Percentiles rank a stretch among this genome's conserved stretches.
Conservation (phyloP, 2,113 vertebrate species). For the Rhinichthys klamathensis region DNA sequence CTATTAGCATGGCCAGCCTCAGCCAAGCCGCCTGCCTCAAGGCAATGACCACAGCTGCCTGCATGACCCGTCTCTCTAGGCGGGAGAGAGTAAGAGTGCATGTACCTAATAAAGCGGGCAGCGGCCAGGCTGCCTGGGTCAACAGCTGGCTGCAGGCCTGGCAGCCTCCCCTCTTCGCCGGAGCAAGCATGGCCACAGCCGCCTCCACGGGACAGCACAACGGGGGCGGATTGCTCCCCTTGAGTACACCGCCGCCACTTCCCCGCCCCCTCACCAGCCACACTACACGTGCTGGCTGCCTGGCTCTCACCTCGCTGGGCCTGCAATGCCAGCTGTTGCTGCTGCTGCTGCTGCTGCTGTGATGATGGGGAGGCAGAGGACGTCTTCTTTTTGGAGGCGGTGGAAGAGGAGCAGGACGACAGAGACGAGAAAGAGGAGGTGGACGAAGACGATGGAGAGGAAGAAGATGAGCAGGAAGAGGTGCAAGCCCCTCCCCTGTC, state of each 20-base stretch:
- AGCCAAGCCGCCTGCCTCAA: constrained; percentile 76
- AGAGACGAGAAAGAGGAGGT: constrained; percentile 74
- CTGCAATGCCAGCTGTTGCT: constrained; percentile 83
- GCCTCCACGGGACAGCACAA: constrained; percentile 73
- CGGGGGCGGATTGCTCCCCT: constrained; percentile 68
- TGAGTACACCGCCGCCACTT: constrained; percentile 71
- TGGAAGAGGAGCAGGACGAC: constrained; percentile 80
- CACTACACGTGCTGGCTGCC: constrained; percentile 66
- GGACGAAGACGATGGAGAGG: constrained; percentile 77
- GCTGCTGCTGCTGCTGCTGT: constrained; percentile 77
- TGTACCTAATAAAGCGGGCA: constrained; percentile 85
- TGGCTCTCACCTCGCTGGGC: constrained; percentile 94
- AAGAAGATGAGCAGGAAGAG: constrained; percentile 76
- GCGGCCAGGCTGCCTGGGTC: constrained; percentile 76
- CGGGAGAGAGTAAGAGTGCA: constrained; percentile 85
- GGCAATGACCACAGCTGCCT: constrained; percentile 79
- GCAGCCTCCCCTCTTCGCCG: constrained; percentile 80
- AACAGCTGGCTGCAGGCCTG: constrained; percentile 66
- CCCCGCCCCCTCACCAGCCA: constrained; percentile 66
- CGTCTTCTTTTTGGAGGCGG: constrained; percentile 78
- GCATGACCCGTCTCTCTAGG: constrained; percentile 79
- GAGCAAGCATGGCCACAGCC: constrained; percentile 73
- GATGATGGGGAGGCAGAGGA: constrained; percentile 76
- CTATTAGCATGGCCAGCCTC: constrained; percentile 66
- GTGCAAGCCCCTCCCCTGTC: constrained; percentile 83